Evolutionary conservation across 1,140 invertebrate species (phyloP).

Genomic region (Heterodera schachtii): DNA sequence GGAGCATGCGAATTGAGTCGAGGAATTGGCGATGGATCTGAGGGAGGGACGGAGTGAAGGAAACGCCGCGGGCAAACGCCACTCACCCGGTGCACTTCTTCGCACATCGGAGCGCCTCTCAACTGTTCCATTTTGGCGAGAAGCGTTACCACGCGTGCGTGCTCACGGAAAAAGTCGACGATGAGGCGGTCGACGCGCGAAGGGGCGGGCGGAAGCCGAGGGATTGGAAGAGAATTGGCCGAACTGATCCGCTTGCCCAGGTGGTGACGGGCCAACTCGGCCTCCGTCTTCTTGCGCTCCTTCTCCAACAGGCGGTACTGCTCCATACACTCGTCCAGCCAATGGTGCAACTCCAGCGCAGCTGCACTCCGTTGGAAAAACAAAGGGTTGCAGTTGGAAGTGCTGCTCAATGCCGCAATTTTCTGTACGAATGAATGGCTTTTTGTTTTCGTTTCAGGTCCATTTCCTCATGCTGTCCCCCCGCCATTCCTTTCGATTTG

Average conservation of each 20-base stretch:
- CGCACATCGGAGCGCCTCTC: slow-evolving; percentile 41
- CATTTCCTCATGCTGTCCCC: too few relatives aligned
- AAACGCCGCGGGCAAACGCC: too few relatives aligned
- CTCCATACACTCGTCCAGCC: slow-evolving; percentile 79
- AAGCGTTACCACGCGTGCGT: slow-evolving; percentile 72
- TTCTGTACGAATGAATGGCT: background rate
- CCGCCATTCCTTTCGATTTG: too few relatives aligned
- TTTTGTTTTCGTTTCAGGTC: too few relatives aligned
- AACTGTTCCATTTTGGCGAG: slow-evolving; percentile 64
- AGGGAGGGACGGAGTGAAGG: background rate
- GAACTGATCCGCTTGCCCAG: slow-evolving; percentile 80
- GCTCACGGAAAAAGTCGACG: slow-evolving; percentile 80
- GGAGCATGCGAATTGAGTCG: slow-evolving; percentile 57
- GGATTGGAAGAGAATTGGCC: slow-evolving; percentile 79
- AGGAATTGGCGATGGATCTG: slow-evolving; percentile 48
- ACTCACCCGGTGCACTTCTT: slow-evolving; percentile 53
- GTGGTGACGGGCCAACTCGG: slow-evolving; percentile 78
- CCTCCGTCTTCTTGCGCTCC: slow-evolving; percentile 82
- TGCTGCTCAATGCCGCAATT: background rate
- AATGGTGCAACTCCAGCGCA: slow-evolving; percentile 32
- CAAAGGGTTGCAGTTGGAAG: background rate
- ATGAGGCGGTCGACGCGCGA: slow-evolving; percentile 80
- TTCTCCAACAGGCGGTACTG: slow-evolving; percentile 81
- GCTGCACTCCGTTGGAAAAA: slow-evolving; percentile 19
- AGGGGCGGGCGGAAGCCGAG: slow-evolving; percentile 78